Evolutionary conservation across 2,797 vertebrate genomes (phyloP), one percentile per base, ranked within the genome.

Genomic region (Chromobotia macracanthus): DNA sequence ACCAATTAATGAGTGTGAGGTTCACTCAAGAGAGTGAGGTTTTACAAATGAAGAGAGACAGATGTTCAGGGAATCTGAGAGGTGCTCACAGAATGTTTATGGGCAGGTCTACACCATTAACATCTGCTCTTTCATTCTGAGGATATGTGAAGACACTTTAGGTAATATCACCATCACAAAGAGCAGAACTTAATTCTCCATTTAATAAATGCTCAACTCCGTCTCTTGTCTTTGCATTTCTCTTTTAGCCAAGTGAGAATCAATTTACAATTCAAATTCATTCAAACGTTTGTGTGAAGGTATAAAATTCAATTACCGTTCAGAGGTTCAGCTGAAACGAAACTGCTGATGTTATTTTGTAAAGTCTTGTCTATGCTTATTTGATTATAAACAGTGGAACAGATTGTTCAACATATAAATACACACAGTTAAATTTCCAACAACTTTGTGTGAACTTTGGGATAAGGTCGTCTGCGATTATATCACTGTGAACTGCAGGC

Each of bases 221-320:
- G 50, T 46, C 46, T 64, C 44, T 72, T 60, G 66, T 65, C 67
- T 60, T 63, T n/a, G 41, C 38, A 56, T 53, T 72, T 55, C 31
- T 65, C 31, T 19, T 55, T 72, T 35, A 72, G 23, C 23, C 69
- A 44, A 66, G 69, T 7, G 50, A 72, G 69, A 79, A 56, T 38
- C 68, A 44, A 53, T 81, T 72, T 81, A 76, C 60, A 81, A 81
- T 69, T 74, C 73, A 77, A 75, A 76, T 65, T 38, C 60, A 1
- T 41, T 74, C 48, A 48, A 55, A 68, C 60, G 9, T 79, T 79
- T 46, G 56, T 79, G 77, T 41, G 64, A 55, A 72, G 58, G 60
- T 64, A 64, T 70, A 46, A 55, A 72, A 79, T 79, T 72, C 68
- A 79, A 79, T 79, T 79, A 79, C 23, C 53, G 68, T 69, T 13